These are phyloP conservation scores for Rostratula benghalensis DNA, from an alignment of 2,113 vertebrate genomes.

Conservation along the genomic window DNA sequence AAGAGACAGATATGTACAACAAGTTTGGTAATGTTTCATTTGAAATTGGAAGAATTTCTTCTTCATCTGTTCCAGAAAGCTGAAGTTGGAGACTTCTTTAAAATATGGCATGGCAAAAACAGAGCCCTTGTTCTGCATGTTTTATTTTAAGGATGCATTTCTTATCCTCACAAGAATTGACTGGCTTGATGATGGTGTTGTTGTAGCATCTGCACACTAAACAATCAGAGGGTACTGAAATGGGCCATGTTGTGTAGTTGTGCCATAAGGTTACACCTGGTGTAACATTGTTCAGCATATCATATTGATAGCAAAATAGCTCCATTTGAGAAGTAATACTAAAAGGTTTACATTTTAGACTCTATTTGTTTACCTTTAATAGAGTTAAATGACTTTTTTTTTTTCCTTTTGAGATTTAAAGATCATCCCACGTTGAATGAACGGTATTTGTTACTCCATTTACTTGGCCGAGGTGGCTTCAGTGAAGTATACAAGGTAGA, in stretches of 20 bases:
- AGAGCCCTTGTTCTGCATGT: neutral
- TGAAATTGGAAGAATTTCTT: neutral
- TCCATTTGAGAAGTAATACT: neutral
- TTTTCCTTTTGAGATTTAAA: slow-evolving; percentile 86
- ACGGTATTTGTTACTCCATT: slow-evolving; percentile 94
- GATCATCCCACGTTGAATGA: slow-evolving; percentile 98
- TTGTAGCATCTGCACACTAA: neutral
- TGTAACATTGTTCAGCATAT: neutral
- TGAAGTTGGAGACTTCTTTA: neutral
- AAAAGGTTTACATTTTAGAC: neutral
- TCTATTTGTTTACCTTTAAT: neutral
- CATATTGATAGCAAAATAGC: neutral
- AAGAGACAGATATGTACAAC: neutral
- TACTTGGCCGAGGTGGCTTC: slow-evolving; percentile 97
- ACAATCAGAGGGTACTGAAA: neutral
- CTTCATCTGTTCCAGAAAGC: neutral
- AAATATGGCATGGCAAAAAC: neutral
- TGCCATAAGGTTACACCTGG: neutral
- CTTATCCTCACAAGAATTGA: neutral
- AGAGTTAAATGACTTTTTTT: neutral
- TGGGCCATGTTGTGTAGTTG: neutral
- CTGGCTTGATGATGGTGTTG: neutral
- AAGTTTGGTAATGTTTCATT: neutral
- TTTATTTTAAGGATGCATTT: neutral
- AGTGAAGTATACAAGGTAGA: slow-evolving; percentile 99